Conservation (phyloP, 2,888 invertebrate genomes). For the Leucophenga montana region DNA sequence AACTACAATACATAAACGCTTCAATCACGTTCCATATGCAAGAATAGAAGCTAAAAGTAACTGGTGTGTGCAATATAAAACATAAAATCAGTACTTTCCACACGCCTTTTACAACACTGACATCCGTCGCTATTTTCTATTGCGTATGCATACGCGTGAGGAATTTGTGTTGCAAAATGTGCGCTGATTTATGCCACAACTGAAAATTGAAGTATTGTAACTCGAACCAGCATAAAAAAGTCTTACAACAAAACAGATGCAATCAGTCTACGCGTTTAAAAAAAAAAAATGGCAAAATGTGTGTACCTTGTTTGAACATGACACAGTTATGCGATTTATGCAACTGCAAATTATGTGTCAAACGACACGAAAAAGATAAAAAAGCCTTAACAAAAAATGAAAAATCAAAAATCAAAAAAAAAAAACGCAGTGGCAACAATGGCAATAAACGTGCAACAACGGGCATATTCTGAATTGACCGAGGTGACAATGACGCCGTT, state of each 20-base stretch:
- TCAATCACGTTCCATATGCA: neutral
- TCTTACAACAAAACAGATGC: neutral
- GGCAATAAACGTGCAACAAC: neutral
- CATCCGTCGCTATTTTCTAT: neutral
- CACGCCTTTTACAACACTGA: neutral
- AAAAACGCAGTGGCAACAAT: conserved; percentile 6
- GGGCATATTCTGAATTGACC: neutral
- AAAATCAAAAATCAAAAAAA: neutral
- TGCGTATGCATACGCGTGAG: neutral
- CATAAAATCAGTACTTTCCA: neutral
- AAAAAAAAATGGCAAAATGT: conserved; percentile 6
- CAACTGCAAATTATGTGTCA: conserved; percentile 62
- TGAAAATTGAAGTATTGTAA: neutral
- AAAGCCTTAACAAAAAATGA: neutral
- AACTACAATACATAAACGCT: too few species aligned
- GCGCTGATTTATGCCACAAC: conserved; percentile 16
- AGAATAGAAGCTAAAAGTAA: neutral
- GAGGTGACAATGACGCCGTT: neutral
- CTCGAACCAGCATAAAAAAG: too few species aligned
- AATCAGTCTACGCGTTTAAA: neutral
- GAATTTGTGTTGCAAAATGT: neutral
- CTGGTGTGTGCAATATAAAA: neutral
- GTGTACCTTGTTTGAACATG: conserved; percentile 44
- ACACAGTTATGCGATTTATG: conserved; percentile 67
- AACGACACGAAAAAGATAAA: too few species aligned